Evolutionary conservation across 2,797 vertebrate genomes (phyloP), one percentile per base, ranked within the genome.

Genomic region (Anguilla pacifica): DNA sequence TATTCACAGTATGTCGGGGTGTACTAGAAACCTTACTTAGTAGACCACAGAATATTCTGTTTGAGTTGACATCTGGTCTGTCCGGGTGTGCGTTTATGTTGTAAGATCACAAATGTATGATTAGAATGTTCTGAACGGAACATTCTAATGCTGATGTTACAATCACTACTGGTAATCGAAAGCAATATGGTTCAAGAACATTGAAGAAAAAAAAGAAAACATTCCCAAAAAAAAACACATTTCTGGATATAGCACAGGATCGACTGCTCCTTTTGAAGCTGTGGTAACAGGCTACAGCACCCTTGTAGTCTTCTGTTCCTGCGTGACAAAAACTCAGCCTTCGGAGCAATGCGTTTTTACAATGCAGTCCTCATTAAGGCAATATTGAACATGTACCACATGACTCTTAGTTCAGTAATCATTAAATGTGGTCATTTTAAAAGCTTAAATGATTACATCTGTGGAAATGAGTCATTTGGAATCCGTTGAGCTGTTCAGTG

Each of bases 381-480:
- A 49, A 85, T 85, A 85, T 88, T 83, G 72, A 61, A 87, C 35
- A 74, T 85, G 83, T 67, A 46, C 83, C 59, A 77, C 51, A 46
- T 11, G 64, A 77, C 31, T 85, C 83, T 77, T 87, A 55, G 57
- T 46, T 82, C 84, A 28, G 64, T 43, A 84, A 72, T 49, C 79
- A 86, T 81, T 85, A 77, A 67, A 83, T 53, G 35, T 31, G 72
- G 86, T 86, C 61, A 86, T 88, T 90, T 86, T 46, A 87, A 89
- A 87, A 31, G 79, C 59, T 86, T 83, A 51, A 86, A 85, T 87
- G 86, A 87, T 87, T 88, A 77, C 43, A 85, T 88, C 83, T 74
- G 84, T 81, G 86, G 28, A 91, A 91, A 89, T 53, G 57, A 86
- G 64, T 90, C 87, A 88, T 93, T 88, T 88, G 84, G 86, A 86